Percentiles rank a stretch among this genome's conserved stretches.
These are phyloP conservation scores for Ciconia maguari DNA, from an alignment of 2,113 vertebrate species.

Conservation along the genomic window DNA sequence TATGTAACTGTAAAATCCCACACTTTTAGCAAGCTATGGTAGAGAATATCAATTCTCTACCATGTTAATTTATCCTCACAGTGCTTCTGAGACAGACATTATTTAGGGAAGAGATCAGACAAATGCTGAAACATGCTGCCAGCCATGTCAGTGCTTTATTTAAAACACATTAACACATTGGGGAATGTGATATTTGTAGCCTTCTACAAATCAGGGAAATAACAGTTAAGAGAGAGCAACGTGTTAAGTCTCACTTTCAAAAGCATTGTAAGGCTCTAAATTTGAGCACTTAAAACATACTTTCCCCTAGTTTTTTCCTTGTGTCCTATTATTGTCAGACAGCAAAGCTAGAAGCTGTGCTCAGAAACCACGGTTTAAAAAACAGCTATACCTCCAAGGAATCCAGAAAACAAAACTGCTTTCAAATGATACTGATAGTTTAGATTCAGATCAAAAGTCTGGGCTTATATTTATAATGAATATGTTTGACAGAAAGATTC, in stretches of 20 bases:
- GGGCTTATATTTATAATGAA: neutral
- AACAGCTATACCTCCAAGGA: neutral
- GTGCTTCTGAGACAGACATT: conserved; percentile 2
- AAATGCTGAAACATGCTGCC: conserved; percentile 40
- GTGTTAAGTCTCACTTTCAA: conserved; percentile 3
- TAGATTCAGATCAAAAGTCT: neutral
- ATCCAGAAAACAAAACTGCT: neutral
- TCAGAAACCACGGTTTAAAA: neutral
- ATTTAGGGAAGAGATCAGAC: conserved; percentile 12
- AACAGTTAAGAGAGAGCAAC: conserved; percentile 1
- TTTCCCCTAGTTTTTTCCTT: neutral
- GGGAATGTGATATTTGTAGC: neutral
- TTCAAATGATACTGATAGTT: neutral
- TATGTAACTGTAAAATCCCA: neutral
- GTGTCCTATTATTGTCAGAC: neutral
- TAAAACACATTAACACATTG: conserved; percentile 23
- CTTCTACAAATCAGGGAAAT: neutral
- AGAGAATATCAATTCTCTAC: neutral
- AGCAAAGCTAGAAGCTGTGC: neutral
- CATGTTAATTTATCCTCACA: conserved; percentile 21
- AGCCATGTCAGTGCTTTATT: conserved; percentile 35
- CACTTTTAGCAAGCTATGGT: neutral
- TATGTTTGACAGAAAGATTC: neutral
- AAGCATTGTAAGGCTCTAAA: neutral
- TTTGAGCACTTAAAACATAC: neutral